Evolutionary conservation across 1,140 invertebrate genomes (phyloP), one percentile per base, ranked within the genome.

Genomic region (Orius insidiosus): DNA sequence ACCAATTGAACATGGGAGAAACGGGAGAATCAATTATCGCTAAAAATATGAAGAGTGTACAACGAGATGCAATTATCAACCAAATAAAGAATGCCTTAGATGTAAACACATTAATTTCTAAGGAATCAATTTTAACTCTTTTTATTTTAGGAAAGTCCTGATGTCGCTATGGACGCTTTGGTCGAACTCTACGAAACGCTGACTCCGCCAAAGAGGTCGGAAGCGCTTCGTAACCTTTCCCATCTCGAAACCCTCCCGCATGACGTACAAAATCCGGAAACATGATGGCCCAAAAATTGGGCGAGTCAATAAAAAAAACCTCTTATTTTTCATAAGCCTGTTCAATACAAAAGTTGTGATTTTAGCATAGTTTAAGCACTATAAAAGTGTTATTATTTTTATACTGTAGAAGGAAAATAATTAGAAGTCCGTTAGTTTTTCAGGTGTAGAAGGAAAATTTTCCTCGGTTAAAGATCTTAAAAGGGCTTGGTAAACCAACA

Each of bases 31-130:
- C 81, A 3, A 74, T 85, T 18, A 68, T 95, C 13, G 64, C 72
- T 30, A 75, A 78, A 31, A 95, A 94, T 60, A 76, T 95, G 11
- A 69, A 72, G 46, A 82, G 83, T 55, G 78, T 95, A 33, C 74
- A 75, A 52, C 74, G 81, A 51, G 88, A 93, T 58, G 75, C 84
- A 10, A 69, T 85, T 6, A 71, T 88, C 14, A 76, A 74, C 34
- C 70, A 75, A 55, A 75, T 88, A 47, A 78, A 77, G 56, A 67
- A 68, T 47, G 65, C 75, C 36, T 60, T 84, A 8, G 72, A 81
- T 55, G 76, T 78, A 61, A 54, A n/a, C n/a, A n/a, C n/a, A n/a
- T n/a, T n/a, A n/a, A n/a, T n/a, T n/a, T n/a, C n/a, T n/a, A n/a
- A n/a, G n/a, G n/a, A n/a, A n/a, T n/a, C n/a, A n/a, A n/a, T n/a